Conservation (phyloP, 2,888 invertebrate species). For the Ecdyonurus torrentis region DNA sequence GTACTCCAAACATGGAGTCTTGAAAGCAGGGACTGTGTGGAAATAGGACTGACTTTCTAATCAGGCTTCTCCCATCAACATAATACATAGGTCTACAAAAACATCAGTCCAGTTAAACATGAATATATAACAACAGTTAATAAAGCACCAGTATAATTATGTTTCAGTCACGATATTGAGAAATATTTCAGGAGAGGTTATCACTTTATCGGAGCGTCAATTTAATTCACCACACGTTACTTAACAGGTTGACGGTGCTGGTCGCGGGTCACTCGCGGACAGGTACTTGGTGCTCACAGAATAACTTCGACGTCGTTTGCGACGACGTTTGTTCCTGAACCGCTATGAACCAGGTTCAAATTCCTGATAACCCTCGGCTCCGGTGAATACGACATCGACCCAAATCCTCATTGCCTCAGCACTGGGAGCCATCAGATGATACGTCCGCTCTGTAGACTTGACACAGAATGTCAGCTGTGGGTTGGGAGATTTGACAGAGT, state of each 20-base stretch:
- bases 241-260: too few relatives aligned
- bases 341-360: conserved; percentile 29
- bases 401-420: conserved; percentile 91
- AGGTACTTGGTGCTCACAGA: not conserved
- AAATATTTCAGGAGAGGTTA: not conserved
- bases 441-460: conserved; percentile 77
- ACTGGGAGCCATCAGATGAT: conserved; percentile 83
- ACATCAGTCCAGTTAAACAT: too few relatives aligned
- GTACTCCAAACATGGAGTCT: too few relatives aligned
- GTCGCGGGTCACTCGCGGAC: not conserved
- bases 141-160: too few relatives aligned
- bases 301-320: not conserved
- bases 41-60: too few relatives aligned
- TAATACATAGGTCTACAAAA: too few relatives aligned
- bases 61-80: too few relatives aligned
- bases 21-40: too few relatives aligned
- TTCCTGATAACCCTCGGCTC: conserved; percentile 75
- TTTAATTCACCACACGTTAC: too few relatives aligned
- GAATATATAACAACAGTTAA: too few relatives aligned
- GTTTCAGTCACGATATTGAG: too few relatives aligned
- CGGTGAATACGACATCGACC: conserved; percentile 91
- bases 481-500: conserved; percentile 78
- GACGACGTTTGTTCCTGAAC: not conserved
- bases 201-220: not conserved
- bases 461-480: conserved; percentile 87